Conservation (phyloP, 2,888 invertebrate species). For the Diachrysia chrysitis region DNA sequence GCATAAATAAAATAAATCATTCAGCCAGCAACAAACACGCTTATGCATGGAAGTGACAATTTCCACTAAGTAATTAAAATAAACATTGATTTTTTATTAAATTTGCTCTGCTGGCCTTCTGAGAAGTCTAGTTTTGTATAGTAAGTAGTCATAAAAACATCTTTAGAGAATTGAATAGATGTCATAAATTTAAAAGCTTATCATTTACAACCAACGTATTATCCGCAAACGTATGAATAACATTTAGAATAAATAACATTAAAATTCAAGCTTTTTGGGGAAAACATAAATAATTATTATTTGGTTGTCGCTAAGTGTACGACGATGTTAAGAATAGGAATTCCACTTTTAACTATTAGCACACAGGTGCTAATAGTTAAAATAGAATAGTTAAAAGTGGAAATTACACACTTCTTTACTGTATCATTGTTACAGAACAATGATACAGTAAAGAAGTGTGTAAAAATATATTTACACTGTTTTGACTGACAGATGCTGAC, state of each 20-base stretch:
- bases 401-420: too few species aligned
- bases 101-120: too few species aligned
- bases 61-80: constrained; percentile 1
- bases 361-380: too few species aligned
- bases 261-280: not conserved
- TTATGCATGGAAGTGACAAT: constrained; percentile 18
- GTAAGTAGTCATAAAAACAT: too few species aligned
- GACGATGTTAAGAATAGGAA: too few species aligned
- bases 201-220: not conserved
- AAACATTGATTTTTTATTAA: not conserved
- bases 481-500: not conserved
- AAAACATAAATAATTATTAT: not conserved
- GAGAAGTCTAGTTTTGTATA: too few species aligned
- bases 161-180: too few species aligned
- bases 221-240: not conserved
- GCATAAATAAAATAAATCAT: constrained; percentile 24
- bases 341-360: not conserved
- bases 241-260: not conserved
- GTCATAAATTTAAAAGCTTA: too few species aligned
- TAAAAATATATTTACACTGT: not conserved
- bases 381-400: too few species aligned
- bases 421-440: too few species aligned
- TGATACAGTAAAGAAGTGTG: too few species aligned
- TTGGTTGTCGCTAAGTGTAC: not conserved
- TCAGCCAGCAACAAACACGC: constrained; percentile 10